Evolutionary conservation across 2,113 vertebrate genomes (phyloP).

Genomic region (Mionectes macconnelli): DNA sequence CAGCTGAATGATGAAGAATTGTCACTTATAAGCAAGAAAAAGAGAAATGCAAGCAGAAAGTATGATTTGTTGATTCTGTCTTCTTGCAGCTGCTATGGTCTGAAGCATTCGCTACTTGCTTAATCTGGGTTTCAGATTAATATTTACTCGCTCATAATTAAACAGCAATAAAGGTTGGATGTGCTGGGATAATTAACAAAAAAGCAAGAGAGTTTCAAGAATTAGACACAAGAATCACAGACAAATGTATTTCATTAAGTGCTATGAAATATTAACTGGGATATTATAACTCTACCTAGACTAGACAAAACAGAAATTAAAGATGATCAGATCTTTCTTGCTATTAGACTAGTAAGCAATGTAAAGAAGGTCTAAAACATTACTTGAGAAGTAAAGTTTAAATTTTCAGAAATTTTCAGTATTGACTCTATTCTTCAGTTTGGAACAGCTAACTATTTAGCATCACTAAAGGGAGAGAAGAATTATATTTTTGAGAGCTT

Average conservation of each 20-base stretch:
- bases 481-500: not conserved
- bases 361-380: not conserved
- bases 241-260: not conserved
- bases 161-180: not conserved
- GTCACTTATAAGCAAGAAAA: not conserved
- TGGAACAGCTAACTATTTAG: not conserved
- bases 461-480: not conserved
- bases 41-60: not conserved
- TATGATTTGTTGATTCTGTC: not conserved
- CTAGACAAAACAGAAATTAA: not conserved
- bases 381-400: not conserved
- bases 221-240: not conserved
- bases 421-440: not conserved
- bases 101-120: not conserved
- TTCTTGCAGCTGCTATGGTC: constrained; percentile 12
- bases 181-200: not conserved
- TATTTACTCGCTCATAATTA: not conserved
- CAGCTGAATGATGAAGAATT: not conserved
- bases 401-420: not conserved
- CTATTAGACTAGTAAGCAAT: not conserved
- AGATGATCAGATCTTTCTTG: not conserved
- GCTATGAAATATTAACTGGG: not conserved
- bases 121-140: not conserved
- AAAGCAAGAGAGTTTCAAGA: not conserved
- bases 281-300: not conserved